These are phyloP conservation scores for Neosilurus hyrtlii DNA, from an alignment of 2,797 vertebrate genomes.

Conservation along the genomic window DNA sequence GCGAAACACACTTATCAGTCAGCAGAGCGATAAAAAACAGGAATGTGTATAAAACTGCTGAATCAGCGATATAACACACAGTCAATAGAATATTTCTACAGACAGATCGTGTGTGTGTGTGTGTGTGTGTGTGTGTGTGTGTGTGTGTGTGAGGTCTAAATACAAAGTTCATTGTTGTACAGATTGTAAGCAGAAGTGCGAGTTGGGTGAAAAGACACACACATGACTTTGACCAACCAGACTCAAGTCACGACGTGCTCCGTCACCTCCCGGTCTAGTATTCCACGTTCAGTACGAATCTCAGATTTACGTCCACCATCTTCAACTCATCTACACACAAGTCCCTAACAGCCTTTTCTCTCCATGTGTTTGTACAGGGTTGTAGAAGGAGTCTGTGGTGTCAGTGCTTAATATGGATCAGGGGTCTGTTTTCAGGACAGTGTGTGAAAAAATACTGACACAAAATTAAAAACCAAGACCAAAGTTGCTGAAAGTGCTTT, in stretches of 20 bases:
- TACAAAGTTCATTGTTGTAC: slow-evolving; percentile 39
- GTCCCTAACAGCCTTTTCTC: too few relatives aligned
- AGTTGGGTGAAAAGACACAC: slow-evolving; percentile 11
- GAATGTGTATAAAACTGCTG: slow-evolving; percentile 15
- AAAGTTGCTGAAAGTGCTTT: not conserved
- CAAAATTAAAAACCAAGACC: not conserved
- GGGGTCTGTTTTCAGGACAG: not conserved
- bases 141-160: slow-evolving; percentile 26
- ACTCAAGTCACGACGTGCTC: not conserved
- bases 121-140: slow-evolving; percentile 27
- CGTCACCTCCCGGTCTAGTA: not conserved
- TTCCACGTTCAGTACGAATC: too few relatives aligned
- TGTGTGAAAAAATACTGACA: not conserved
- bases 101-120: not conserved
- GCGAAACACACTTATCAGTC: slow-evolving; percentile 14
- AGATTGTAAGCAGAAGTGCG: slow-evolving; percentile 34
- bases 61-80: slow-evolving; percentile 21
- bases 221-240: slow-evolving; percentile 2
- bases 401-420: not conserved
- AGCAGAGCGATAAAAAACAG: not conserved
- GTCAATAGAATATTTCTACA: slow-evolving; percentile 32
- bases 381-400: not conserved
- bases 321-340: not conserved
- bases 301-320: not conserved
- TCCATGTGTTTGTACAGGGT: too few relatives aligned